Evolutionary conservation across 1,140 invertebrate species (phyloP), one percentile per base, ranked within the genome.

Genomic region (Colletes gigas): DNA sequence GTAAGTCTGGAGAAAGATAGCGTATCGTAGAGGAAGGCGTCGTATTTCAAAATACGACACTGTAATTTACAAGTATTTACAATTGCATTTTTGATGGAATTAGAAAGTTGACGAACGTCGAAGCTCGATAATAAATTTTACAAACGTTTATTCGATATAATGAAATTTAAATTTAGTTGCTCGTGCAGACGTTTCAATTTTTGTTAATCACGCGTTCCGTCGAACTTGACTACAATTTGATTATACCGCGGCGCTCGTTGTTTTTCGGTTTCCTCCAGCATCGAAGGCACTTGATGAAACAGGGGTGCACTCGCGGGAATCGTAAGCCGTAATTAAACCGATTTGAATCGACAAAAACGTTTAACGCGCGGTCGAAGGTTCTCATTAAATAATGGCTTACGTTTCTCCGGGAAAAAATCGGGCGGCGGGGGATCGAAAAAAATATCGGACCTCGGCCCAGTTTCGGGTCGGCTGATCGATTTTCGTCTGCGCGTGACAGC

Each of bases 11-110:
- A 68, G 70, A 74, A 72, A 70, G 59, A 71, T 55, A 62, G 70
- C 78, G 76, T 73, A 71, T 65, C 72, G 62, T 76, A 82, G 3
- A 9, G 44, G 81, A 76, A 79, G 76, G 69, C 74, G 85, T 88
- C 86, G 86, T 83, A 79, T 89, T 89, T 88, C 88, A 88, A 90
- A 89, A 88, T 89, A 89, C 87, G 84, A 89, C 84, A 81, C 76
- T 73, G 86, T 86, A 86, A 75, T 86, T 89, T 85, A 89, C 82
- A 62, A 81, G 88, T 89, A 89, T 90, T 89, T 89, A 88, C 83
- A 80, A 66, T 75, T 57, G 30, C 30, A 30, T 30, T 30, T 30
- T 30, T 30, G 30, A 30, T 30, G 30, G 30, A 30, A 30, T 30
- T 30, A 30, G 30, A 30, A 30, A 30, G 2, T 30, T 2, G 30